Evolutionary conservation across 2,113 vertebrate species (phyloP).

Genomic region (Megalops atlanticus): DNA sequence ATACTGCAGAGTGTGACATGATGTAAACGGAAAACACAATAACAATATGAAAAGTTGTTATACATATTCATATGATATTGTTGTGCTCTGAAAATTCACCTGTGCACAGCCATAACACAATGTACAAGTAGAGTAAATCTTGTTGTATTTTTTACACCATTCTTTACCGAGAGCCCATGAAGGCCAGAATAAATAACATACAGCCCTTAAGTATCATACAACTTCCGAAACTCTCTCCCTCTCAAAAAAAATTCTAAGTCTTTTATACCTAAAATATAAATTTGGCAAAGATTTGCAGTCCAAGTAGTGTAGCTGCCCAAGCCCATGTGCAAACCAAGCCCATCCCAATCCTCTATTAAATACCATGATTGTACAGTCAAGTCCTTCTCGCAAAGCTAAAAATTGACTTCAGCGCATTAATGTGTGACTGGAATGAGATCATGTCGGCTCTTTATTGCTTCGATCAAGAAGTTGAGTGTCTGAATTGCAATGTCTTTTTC

Average conservation of each 20-base stretch:
- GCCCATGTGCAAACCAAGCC: conserved; percentile 69
- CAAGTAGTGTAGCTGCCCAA: conserved; percentile 51
- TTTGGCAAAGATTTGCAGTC: conserved; percentile 67
- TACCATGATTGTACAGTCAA: conserved; percentile 65
- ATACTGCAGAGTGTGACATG: conserved; percentile 39
- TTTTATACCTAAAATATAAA: conserved; percentile 55
- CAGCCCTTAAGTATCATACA: conserved; percentile 66
- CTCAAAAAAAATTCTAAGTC: conserved; percentile 43
- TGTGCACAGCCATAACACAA: conserved; percentile 57
- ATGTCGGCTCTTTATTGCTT: background rate
- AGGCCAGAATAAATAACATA: conserved; percentile 62
- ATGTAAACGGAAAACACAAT: conserved; percentile 19
- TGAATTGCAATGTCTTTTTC: background rate
- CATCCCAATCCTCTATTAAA: conserved; percentile 56
- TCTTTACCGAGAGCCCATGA: conserved; percentile 48
- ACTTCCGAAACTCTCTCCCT: conserved; percentile 47
- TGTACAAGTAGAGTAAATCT: conserved; percentile 53
- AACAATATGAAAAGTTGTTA: conserved; percentile 43
- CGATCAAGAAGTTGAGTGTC: background rate
- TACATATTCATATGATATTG: conserved; percentile 43
- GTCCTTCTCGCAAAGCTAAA: conserved; percentile 48
- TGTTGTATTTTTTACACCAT: conserved; percentile 34
- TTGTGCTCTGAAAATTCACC: conserved; percentile 42
- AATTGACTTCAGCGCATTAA: conserved; percentile 43
- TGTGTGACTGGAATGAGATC: conserved; percentile 43